Evolutionary conservation across 1,140 invertebrate species (phyloP), one percentile per base, ranked within the genome.

Genomic region (Drusus annulatus): DNA sequence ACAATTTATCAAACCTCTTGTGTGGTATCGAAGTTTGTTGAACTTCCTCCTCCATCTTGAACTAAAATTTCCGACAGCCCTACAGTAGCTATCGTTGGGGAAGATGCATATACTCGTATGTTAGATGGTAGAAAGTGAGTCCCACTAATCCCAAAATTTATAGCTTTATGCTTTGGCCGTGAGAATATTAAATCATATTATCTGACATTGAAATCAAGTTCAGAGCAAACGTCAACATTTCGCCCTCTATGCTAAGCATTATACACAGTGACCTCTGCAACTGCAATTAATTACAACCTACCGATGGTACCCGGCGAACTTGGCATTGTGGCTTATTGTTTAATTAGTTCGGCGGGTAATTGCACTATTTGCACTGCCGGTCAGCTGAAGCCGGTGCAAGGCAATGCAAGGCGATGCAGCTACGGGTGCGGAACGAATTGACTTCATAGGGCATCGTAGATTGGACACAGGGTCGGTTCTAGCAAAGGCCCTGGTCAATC

Each of bases 151-250:
- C n/a, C n/a, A n/a, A n/a, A n/a, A n/a, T n/a, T n/a, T n/a, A n/a
- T n/a, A n/a, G n/a, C n/a, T n/a, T n/a, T n/a, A n/a, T n/a, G n/a
- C n/a, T n/a, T 36, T 36, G 31, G 31, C 7, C 3, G 31, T 8
- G 31, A 36, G 31, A 36, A 28, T 28, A 2, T 28, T 28, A 28
- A 28, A 28, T 28, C 28, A 28, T n/a, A n/a, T n/a, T 36, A 45
- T 45, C 10, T 21, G 56, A 8, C 19, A 60, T 60, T 60, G 56
- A 60, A 60, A 60, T 60, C 56, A 60, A 60, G 56, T 21, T 60
- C 56, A 60, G 23, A 15, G 1, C 56, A 21, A 60, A 23, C 56
- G 17, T 60, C 1, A 23, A 17, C 19, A 60, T 60, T 60, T 60
- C 56, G 56, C 17, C 19, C 56, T 17, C 23, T 17, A 1, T 4